A percentile compares a stretch with the other conserved stretches of the same genome.
Conservation (phyloP, 1,140 invertebrate species). For the Ostrea denselamellosa region DNA sequence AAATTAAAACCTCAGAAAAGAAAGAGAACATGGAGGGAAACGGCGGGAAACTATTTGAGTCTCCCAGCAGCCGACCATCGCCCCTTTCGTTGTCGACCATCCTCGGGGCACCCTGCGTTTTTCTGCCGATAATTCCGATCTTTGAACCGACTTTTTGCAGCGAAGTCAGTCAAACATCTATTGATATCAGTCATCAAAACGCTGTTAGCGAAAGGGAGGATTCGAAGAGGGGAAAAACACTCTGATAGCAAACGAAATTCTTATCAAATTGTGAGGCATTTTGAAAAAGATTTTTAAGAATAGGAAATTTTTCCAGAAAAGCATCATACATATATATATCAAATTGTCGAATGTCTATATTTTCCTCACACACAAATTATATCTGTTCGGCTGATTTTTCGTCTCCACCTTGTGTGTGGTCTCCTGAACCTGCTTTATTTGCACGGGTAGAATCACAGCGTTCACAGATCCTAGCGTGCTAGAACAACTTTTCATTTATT, state of each 20-base stretch:
- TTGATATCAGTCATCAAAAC: slow-evolving; percentile 20
- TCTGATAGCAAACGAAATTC: background rate
- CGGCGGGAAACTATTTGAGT: background rate
- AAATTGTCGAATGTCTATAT: background rate
- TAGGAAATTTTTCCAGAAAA: background rate
- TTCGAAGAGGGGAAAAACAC: background rate
- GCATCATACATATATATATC: background rate
- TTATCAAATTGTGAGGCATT: background rate
- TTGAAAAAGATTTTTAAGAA: background rate
- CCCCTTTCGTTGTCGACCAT: background rate
- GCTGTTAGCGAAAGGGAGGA: slow-evolving; percentile 22
- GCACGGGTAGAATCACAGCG: background rate
- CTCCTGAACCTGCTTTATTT: background rate
- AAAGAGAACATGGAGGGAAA: background rate
- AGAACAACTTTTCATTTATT: slow-evolving; percentile 25
- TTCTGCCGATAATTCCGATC: background rate
- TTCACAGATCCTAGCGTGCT: slow-evolving; percentile 7
- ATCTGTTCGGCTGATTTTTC: background rate
- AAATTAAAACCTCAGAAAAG: background rate
- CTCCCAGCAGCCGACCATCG: background rate
- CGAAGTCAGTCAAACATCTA: slow-evolving; percentile 5
- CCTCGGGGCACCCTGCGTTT: background rate
- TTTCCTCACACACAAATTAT: background rate
- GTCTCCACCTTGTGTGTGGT: background rate
- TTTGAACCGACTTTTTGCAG: background rate